Conservation (phyloP, 2,113 vertebrate genomes). For the Ginglymostoma cirratum region DNA sequence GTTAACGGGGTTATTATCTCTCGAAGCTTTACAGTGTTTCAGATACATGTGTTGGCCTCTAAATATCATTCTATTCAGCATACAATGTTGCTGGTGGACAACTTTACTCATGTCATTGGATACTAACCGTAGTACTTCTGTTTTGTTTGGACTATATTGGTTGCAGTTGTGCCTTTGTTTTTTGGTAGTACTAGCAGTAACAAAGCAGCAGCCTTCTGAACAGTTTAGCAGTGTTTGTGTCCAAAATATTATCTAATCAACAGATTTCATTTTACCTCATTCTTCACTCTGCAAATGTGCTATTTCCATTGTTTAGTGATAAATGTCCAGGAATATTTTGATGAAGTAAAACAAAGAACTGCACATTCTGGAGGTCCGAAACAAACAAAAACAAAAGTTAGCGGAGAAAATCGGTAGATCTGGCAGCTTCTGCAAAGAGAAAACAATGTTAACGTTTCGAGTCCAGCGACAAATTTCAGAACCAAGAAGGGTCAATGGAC, state of each 20-base stretch:
- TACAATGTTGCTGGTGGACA: neutral
- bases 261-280: neutral
- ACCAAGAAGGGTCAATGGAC: too few species aligned
- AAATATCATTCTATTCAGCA: neutral
- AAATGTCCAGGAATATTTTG: neutral
- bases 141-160: neutral
- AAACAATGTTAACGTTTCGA: too few species aligned
- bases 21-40: neutral
- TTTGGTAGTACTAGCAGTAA: neutral
- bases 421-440: too few species aligned
- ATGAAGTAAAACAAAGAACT: neutral
- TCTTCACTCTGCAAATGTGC: too few species aligned
- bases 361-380: too few species aligned
- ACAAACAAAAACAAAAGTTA: too few species aligned
- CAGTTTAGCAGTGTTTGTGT: neutral
- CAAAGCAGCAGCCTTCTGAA: neutral
- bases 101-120: neutral
- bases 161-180: neutral
- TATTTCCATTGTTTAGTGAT: too few species aligned
- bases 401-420: too few species aligned
- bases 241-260: neutral
- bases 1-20: neutral
- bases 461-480: too few species aligned
- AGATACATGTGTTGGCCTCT: neutral
- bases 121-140: neutral